These are phyloP conservation scores for Chaetodon trifascialis DNA, from an alignment of 2,113 vertebrate species.

Conservation along the genomic window DNA sequence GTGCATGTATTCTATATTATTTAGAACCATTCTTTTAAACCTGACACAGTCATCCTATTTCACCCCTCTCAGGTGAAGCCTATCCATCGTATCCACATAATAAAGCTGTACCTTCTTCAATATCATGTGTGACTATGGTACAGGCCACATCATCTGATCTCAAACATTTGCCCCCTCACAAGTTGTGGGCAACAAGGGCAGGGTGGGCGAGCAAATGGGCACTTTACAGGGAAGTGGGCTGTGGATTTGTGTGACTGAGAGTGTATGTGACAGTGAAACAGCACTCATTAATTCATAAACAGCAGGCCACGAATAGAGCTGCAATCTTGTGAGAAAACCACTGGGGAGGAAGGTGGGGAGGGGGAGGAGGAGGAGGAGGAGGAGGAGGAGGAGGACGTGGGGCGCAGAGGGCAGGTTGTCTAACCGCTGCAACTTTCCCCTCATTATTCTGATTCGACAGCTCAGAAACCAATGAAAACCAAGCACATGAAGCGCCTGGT, in stretches of 20 bases:
- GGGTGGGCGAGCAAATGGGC: not conserved
- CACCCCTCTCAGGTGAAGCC: slow-evolving; percentile 5
- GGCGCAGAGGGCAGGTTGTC: slow-evolving; percentile 53
- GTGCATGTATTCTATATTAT: not conserved
- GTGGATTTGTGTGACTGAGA: slow-evolving; percentile 43
- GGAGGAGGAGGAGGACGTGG: slow-evolving; percentile 18
- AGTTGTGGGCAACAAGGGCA: not conserved
- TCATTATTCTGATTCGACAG: slow-evolving; percentile 75
- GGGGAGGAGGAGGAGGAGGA: slow-evolving; percentile 15
- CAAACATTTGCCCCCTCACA: slow-evolving; percentile 11
- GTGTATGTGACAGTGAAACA: slow-evolving; percentile 62
- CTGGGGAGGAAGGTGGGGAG: slow-evolving; percentile 44
- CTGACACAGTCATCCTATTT: not conserved
- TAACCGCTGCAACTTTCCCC: slow-evolving; percentile 65
- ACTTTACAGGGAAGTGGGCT: slow-evolving; percentile 30
- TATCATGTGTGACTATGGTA: not conserved
- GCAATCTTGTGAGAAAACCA: slow-evolving; percentile 53
- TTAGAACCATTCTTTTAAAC: not conserved
- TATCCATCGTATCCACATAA: too few species aligned
- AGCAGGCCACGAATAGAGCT: slow-evolving; percentile 72
- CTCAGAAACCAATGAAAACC: slow-evolving; percentile 73
- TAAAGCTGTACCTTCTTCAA: too few species aligned
- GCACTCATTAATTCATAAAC: slow-evolving; percentile 79
- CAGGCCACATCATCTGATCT: not conserved
- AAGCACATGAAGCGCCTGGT: slow-evolving; percentile 70